Base-by-base conservation (phyloP, 35 echinoderm and acorn worm genomes). In the Holothuria glaberrima region DNA sequence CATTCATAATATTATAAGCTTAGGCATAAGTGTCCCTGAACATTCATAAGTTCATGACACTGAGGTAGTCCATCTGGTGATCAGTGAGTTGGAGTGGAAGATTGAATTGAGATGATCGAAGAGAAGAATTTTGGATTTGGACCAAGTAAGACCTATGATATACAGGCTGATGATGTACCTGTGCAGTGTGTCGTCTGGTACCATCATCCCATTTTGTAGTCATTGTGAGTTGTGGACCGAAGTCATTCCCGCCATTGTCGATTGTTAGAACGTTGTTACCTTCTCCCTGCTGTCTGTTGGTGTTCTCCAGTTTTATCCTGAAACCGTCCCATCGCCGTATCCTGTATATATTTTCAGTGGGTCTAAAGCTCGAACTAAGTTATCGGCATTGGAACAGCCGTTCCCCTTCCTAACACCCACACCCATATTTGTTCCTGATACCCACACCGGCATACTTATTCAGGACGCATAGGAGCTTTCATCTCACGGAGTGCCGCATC, bases 11-110 rank as follows among this genome's bases (percentile, higher is more conserved):
- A 19, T 19, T 28, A 14, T 32, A 1, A 19, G 1, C 12, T 54
- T 17, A 68, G 64, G 64, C 64, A 68, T 28, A 28, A 68, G n/a
- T 20, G 30, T 68, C 64, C 64, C 64, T 68, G 64, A 68, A 68
- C 30, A 1, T 12, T 26, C 64, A 68, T 68, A 25, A 68, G 64
- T 12, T 68, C 64, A 68, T 68, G 64, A 68, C 64, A 12, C 19
- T 12, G n/a, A 68, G 64, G 30, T 6, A 68, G 12, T 16, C 64
- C 64, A 68, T 68, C 64, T 68, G 64, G 64, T 68, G 64, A 68
- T 68, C 30, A 65, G 5, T 68, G 12, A 68, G 64, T 1, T 1
- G 64, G 13, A 25, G 64, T 68, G 64, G 9, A 68, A 68, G 64
- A 20, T 32, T 28, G 30, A 68, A 12, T 32, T 68, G 64, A 68